Evolutionary conservation across 1,140 invertebrate genomes (phyloP).

Genomic region (Euborellia annulipes): DNA sequence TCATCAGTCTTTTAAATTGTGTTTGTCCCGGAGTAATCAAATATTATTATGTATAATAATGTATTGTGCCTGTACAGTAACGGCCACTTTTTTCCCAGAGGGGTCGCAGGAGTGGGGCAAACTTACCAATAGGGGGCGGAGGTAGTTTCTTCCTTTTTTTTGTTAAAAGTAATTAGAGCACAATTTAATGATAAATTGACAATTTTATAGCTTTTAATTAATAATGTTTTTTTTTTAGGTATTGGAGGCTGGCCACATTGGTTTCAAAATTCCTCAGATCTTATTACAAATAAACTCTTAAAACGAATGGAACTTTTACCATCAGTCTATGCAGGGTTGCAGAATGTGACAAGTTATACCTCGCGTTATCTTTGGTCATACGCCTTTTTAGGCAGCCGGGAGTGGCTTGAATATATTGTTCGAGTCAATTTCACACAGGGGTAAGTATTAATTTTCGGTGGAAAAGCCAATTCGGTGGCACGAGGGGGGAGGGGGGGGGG

Average conservation of each 20-base stretch:
- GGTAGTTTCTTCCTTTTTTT: too few relatives aligned
- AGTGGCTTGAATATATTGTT: constrained; percentile 47
- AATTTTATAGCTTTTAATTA: too few relatives aligned
- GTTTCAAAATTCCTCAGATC: constrained; percentile 39
- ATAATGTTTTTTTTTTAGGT: constrained; percentile 32
- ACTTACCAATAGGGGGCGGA: too few relatives aligned
- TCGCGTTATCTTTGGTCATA: constrained; percentile 50
- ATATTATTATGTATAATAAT: too few relatives aligned
- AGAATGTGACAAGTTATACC: constrained; percentile 39
- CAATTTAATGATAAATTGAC: too few relatives aligned
- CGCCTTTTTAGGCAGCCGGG: constrained; percentile 49
- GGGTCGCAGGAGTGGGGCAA: too few relatives aligned
- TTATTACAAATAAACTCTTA: constrained; percentile 35
- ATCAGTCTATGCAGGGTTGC: constrained; percentile 41
- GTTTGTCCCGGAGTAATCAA: too few relatives aligned
- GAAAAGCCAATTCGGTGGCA: neutral
- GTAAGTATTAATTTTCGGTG: constrained; percentile 22
- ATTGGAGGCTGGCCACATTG: constrained; percentile 51
- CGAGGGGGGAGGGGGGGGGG: neutral
- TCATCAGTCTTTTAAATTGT: too few relatives aligned
- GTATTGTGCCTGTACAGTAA: too few relatives aligned
- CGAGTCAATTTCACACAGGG: constrained; percentile 45
- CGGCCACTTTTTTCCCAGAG: too few relatives aligned
- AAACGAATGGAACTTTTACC: constrained; percentile 47
- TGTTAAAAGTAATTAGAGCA: too few relatives aligned